Base-by-base conservation (phyloP, 2,797 vertebrate species). In the Pyrocephalus nanus region DNA sequence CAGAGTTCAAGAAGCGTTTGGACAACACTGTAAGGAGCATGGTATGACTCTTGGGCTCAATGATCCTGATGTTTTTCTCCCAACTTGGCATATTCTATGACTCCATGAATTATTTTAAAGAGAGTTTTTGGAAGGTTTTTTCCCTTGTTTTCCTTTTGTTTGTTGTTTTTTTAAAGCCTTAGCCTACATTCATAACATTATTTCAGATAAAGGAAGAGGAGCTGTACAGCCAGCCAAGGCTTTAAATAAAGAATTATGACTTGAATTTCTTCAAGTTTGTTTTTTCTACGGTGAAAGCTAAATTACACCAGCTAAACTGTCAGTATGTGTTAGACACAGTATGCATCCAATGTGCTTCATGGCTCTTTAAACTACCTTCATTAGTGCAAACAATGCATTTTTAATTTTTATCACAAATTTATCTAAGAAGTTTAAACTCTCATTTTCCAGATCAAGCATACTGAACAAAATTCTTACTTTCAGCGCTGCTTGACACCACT, bases 401-500 rank as follows among this genome's bases (percentile, higher is more conserved):
- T 82, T 55, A 77, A 9, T 45, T 92, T 88, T 80, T n/a, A 36
- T 50, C 5, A 76, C 42, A 14, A 72, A 74, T 87, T 84, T 55
- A 79, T 21, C 43, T 73, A 54, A 26, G 65, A 92, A 87, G 85
- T 25, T 50, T 3, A 26, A 76, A 69, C 22, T 53, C 19, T 22
- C 3, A 32, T 50, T 70, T 66, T 79, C 43, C 32, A 65, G 71
- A 57, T 51, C 30, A 51, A 69, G 19, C 8, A 74, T 7, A 65
- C 8, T 22, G 20, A 74, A 51, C 15, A 76, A 55, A 84, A 72
- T 9, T 48, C 48, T 40, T 19, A 36, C 0, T 0, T 48, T 34
- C 21, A 88, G 43, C 15, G 20, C 30, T 92, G 76, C 69, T 93
- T 92, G 79, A 95, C 88, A 60, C 79, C 94, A 79, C 93, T 91